Conservation (phyloP, 2,113 vertebrate species). For the Cyprinodon tularosa region DNA sequence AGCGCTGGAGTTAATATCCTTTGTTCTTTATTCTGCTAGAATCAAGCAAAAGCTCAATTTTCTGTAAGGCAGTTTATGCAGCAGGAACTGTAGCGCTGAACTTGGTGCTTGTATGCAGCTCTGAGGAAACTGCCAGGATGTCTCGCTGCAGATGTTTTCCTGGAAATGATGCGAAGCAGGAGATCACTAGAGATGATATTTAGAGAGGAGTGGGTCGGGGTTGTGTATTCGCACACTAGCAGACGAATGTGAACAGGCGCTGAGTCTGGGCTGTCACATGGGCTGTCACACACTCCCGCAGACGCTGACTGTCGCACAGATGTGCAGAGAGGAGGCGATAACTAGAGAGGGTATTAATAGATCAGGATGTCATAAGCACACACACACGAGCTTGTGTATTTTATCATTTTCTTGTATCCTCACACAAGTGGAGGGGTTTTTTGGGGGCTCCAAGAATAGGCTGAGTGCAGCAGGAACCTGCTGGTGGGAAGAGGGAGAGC, state of each 20-base stretch:
- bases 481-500: conserved; percentile 51
- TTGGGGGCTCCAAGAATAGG: conserved; percentile 69
- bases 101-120: not conserved
- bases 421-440: conserved; percentile 51
- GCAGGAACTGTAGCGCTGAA: conserved; percentile 11
- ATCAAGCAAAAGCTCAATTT: not conserved
- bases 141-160: conserved; percentile 64
- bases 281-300: conserved; percentile 58
- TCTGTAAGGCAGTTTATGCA: conserved; percentile 1
- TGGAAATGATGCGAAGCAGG: conserved; percentile 47
- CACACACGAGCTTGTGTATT: conserved; percentile 15
- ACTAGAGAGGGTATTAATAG: conserved; percentile 72
- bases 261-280: conserved; percentile 44
- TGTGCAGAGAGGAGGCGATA: conserved; percentile 71
- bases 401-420: not conserved
- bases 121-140: conserved; percentile 16
- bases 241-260: conserved; percentile 20
- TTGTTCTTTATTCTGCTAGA: not conserved
- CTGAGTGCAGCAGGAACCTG: conserved; percentile 37
- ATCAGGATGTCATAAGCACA: conserved; percentile 45
- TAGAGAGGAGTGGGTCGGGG: conserved; percentile 56
- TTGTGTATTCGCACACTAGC: conserved; percentile 7
- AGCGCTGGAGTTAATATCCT: conserved; percentile 93
- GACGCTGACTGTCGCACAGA: conserved; percentile 64
- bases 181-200: conserved; percentile 64